Conservation (phyloP, 2,797 vertebrate species). For the Apogon hyalosoma region DNA sequence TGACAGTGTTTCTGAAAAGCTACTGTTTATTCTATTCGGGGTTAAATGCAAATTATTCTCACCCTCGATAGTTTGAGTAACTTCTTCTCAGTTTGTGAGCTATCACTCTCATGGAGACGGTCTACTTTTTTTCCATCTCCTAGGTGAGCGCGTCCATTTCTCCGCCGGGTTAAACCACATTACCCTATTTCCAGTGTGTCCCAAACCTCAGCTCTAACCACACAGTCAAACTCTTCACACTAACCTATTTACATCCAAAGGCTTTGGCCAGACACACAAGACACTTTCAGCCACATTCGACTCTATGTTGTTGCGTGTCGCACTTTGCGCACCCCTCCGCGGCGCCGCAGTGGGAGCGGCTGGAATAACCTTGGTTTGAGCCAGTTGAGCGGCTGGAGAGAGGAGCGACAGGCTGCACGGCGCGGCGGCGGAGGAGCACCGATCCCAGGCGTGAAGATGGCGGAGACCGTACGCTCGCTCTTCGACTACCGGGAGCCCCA, state of each 20-base stretch:
- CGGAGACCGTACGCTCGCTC: conserved; percentile 82
- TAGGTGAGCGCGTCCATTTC: conserved; percentile 63
- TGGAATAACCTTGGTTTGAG: conserved; percentile 81
- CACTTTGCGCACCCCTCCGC: conserved; percentile 45
- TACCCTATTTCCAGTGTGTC: background rate
- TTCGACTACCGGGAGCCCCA: conserved; percentile 83
- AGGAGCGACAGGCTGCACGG: conserved; percentile 65
- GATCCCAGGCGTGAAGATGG: conserved; percentile 78
- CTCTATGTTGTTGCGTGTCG: background rate
- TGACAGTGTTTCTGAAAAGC: no score
- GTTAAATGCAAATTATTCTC: background rate
- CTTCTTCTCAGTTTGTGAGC: conserved; percentile 33
- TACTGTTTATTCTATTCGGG: no score
- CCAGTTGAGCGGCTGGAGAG: conserved; percentile 67
- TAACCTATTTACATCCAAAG: no score
- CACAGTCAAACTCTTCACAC: no score
- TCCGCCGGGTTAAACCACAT: conserved; percentile 24
- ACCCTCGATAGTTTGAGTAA: background rate
- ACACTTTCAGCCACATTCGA: fast-evolving
- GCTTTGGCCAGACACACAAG: fast-evolving
- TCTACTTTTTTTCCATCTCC: conserved; percentile 65
- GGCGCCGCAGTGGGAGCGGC: conserved; percentile 64
- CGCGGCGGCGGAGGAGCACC: conserved; percentile 52
- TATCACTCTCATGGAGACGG: conserved; percentile 66
- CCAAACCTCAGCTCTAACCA: no score